Conservation (phyloP, 2,888 invertebrate genomes). For the Cephus sareptanus region DNA sequence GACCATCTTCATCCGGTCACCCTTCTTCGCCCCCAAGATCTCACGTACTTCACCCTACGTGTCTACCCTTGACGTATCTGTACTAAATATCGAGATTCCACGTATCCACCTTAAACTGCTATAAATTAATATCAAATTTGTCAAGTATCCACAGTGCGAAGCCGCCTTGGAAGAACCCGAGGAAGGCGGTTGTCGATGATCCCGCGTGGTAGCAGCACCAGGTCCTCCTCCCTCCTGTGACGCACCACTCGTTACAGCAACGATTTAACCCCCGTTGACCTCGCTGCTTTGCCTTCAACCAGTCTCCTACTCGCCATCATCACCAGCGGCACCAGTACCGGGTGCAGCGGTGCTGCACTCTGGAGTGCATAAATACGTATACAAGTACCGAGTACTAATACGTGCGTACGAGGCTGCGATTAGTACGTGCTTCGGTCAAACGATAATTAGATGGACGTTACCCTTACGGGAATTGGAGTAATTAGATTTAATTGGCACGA, state of each 20-base stretch:
- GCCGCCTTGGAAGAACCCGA: background rate
- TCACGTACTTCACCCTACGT: background rate
- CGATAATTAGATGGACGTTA: slow-evolving; percentile 61
- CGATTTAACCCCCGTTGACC: slow-evolving; percentile 62
- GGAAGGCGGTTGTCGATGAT: background rate
- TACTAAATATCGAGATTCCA: background rate
- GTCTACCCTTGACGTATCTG: background rate
- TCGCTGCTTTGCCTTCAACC: slow-evolving; percentile 29
- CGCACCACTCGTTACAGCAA: slow-evolving; percentile 21
- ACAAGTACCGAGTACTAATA: slow-evolving; percentile 14
- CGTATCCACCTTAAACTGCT: background rate
- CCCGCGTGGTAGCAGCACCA: background rate
- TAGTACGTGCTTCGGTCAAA: slow-evolving; percentile 57
- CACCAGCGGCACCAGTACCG: slow-evolving; percentile 5
- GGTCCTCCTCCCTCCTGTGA: background rate
- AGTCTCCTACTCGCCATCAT: slow-evolving; percentile 17
- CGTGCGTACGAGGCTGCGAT: slow-evolving; percentile 38
- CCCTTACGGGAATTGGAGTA: slow-evolving; percentile 58
- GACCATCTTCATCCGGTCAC: background rate
- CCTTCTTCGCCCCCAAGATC: background rate
- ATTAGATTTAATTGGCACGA: slow-evolving; percentile 59
- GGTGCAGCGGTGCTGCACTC: slow-evolving; percentile 9
- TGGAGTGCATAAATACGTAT: slow-evolving; percentile 12
- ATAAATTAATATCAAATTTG: background rate
- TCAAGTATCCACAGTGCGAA: background rate